phyloP scores from a whole-genome alignment of 2,888 invertebrate species.

The Idaea dimidiata region DNA sequence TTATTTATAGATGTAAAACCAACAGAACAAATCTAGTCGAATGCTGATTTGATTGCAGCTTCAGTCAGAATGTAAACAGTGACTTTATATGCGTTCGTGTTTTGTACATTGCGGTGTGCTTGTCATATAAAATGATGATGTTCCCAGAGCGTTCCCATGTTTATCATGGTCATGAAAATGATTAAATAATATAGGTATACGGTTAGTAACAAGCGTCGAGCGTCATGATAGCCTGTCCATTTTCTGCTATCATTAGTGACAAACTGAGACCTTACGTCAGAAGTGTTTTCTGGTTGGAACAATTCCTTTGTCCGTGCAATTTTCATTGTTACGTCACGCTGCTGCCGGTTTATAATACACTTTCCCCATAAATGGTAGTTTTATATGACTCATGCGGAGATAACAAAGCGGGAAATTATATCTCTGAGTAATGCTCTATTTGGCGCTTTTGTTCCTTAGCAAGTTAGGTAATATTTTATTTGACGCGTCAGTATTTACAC shows the following conservation, averaged over 20 bases:
- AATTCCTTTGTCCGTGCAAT: constrained; percentile 75
- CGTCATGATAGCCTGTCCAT: constrained; percentile 30
- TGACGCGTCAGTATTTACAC: too few species aligned
- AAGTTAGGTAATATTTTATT: constrained; percentile 19
- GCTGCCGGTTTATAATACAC: constrained; percentile 51
- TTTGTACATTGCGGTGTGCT: constrained; percentile 25
- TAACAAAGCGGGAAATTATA: constrained; percentile 52
- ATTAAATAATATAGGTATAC: constrained; percentile 22
- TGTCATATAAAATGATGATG: constrained; percentile 21
- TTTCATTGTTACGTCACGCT: constrained; percentile 76
- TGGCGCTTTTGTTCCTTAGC: constrained; percentile 27
- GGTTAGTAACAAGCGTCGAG: constrained; percentile 18
- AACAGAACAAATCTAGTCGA: constrained; percentile 49
- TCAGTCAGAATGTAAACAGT: constrained; percentile 59
- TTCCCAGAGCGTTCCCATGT: constrained; percentile 15
- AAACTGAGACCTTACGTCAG: constrained; percentile 59
- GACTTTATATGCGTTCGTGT: constrained; percentile 22
- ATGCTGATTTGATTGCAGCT: constrained; percentile 75
- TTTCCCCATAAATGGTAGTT: constrained; percentile 68
- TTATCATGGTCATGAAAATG: constrained; percentile 29
- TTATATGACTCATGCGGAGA: constrained; percentile 57
- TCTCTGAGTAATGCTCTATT: constrained; percentile 50
- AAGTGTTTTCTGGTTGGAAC: constrained; percentile 47
- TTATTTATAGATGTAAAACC: constrained; percentile 76
- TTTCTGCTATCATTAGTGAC: constrained; percentile 54